These are phyloP conservation scores for Peromyscus polionotus DNA, from an alignment of 2,113 vertebrate genomes.

Conservation along the genomic window DNA sequence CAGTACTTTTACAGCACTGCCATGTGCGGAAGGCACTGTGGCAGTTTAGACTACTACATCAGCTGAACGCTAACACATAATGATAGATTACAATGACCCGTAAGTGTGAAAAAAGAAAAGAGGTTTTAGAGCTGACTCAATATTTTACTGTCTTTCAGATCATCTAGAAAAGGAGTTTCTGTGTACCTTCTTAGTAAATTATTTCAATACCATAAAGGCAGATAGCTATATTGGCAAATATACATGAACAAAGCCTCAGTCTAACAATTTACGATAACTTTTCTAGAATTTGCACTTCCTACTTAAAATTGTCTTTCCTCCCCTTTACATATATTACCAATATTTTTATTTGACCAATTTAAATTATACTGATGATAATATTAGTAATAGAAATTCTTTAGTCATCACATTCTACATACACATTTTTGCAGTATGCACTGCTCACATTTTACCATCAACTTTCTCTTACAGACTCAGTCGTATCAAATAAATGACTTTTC, in stretches of 20 bases:
- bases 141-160: conserved; percentile 13
- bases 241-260: background rate
- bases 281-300: background rate
- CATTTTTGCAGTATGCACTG: background rate
- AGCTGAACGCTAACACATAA: background rate
- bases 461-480: background rate
- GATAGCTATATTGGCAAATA: background rate
- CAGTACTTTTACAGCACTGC: background rate
- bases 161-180: background rate
- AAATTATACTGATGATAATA: background rate
- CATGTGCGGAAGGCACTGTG: background rate
- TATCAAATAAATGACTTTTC: background rate
- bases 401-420: background rate
- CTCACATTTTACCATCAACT: background rate
- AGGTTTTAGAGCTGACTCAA: background rate
- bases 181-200: conserved; percentile 23
- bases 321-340: background rate
- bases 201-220: conserved; percentile 37
- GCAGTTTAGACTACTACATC: background rate
- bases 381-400: background rate
- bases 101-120: background rate
- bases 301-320: conserved; percentile 33
- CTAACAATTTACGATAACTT: background rate
- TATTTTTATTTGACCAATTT: background rate
- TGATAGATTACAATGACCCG: background rate